Conservation (phyloP, 2,113 vertebrate genomes). For the Lepidiolamprologus cunningtoni region DNA sequence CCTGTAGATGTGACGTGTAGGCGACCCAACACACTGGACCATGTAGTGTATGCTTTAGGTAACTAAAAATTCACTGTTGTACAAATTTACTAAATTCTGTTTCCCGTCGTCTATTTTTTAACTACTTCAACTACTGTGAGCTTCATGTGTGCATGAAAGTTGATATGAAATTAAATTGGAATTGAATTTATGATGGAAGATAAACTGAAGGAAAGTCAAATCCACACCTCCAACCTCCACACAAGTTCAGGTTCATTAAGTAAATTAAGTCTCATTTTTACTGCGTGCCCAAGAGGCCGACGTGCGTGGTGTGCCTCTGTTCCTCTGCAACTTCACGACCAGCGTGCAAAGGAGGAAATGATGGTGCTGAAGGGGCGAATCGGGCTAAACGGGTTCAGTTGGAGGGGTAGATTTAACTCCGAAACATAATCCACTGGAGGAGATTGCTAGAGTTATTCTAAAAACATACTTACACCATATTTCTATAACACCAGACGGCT, state of each 20-base stretch:
- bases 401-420: background rate
- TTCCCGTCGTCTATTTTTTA: background rate
- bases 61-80: background rate
- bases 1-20: background rate
- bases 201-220: background rate
- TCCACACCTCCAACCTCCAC: background rate
- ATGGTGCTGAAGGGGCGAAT: background rate
- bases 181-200: background rate
- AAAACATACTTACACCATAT: background rate
- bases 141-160: background rate
- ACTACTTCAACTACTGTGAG: background rate
- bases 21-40: background rate
- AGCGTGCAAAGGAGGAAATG: background rate
- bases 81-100: background rate
- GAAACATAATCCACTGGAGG: background rate
- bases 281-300: background rate
- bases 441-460: background rate
- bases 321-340: background rate
- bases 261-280: background rate
- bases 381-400: background rate
- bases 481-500: background rate
- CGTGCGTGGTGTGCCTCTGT: background rate
- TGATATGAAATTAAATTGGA: background rate
- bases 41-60: background rate
- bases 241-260: background rate